A percentile compares a stretch with the other conserved stretches of the same genome.
Evolutionary conservation across 2,113 vertebrate genomes (phyloP).

Genomic region (Empidonax alnorum): DNA sequence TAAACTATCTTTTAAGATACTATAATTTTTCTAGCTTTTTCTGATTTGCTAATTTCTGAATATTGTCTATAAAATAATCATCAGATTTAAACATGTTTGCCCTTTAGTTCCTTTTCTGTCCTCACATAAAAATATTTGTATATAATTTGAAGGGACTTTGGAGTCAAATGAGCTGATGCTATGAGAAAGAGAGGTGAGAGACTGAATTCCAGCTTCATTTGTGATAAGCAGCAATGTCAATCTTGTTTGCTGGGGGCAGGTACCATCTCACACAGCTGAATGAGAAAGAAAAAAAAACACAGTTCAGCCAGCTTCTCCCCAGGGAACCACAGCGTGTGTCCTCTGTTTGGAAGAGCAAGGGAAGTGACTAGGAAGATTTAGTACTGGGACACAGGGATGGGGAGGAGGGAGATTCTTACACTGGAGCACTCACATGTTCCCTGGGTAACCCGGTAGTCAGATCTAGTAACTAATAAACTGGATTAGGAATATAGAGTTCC

Average conservation of each 20-base stretch:
- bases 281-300: neutral
- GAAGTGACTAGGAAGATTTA: neutral
- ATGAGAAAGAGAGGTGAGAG: neutral
- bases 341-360: rapidly evolving
- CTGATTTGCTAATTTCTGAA: neutral
- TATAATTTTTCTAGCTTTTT: neutral
- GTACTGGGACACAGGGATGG: neutral
- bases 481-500: neutral
- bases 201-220: neutral
- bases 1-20: neutral
- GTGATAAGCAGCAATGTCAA: neutral
- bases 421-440: neutral
- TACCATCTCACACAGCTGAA: neutral
- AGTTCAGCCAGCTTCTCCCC: neutral
- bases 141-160: neutral
- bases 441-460: neutral
- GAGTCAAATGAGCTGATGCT: neutral
- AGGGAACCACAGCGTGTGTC: neutral
- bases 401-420: neutral
- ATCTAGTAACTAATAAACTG: neutral
- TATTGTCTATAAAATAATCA: neutral
- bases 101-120: neutral
- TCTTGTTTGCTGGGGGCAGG: neutral
- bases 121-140: neutral
- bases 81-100: neutral